Evolutionary conservation across 1,140 invertebrate genomes (phyloP).

Genomic region (Carcinoscorpius rotundicauda): DNA sequence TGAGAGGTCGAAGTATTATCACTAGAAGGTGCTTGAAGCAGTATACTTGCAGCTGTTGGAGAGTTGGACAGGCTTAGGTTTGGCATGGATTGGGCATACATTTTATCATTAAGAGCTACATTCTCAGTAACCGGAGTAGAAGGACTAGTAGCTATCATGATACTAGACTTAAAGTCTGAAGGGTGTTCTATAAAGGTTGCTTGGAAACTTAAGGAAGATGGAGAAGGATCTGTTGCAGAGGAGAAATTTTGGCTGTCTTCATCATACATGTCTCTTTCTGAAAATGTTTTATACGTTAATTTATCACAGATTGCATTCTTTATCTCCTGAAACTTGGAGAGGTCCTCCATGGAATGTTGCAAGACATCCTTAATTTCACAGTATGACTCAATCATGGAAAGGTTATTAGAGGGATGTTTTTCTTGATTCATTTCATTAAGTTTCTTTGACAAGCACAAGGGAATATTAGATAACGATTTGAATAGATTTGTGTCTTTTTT

Average conservation of each 20-base stretch:
- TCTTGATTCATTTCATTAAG: conserved; percentile 14
- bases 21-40: conserved; percentile 14
- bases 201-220: conserved; percentile 15
- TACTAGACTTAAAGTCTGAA: conserved; percentile 20
- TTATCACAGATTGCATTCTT: no score
- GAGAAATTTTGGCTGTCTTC: no score
- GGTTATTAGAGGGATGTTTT: conserved; percentile 7
- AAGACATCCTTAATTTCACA: conserved; percentile 11
- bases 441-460: conserved; percentile 16
- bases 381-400: conserved; percentile 17
- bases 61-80: conserved; percentile 18
- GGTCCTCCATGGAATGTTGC: background rate
- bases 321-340: no score
- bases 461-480: conserved; percentile 21
- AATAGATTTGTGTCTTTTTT: conserved; percentile 14
- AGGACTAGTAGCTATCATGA: conserved; percentile 18
- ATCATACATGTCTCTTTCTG: no score
- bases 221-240: no score
- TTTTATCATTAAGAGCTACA: conserved; percentile 7
- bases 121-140: conserved; percentile 14
- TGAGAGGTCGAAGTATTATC: conserved; percentile 24
- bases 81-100: conserved; percentile 22
- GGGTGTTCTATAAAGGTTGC: conserved; percentile 17
- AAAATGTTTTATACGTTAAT: no score
- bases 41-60: background rate